Evolutionary conservation across 2,797 vertebrate genomes (phyloP).

Genomic region (Arremon brunneinucha): DNA sequence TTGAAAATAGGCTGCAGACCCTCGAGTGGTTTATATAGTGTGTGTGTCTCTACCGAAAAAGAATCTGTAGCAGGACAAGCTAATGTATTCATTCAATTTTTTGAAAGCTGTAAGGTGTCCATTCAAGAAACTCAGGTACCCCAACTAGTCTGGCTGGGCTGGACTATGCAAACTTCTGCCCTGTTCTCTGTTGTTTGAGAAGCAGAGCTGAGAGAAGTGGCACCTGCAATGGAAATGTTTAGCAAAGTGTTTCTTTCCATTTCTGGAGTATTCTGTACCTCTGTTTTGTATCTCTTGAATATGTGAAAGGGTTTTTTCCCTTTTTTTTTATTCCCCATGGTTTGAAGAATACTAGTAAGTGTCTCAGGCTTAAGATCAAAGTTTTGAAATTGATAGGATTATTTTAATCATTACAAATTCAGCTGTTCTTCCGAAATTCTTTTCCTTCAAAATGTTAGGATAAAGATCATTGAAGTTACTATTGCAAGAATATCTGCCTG

Average conservation of each 20-base stretch:
- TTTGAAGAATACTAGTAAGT: neutral
- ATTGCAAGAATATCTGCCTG: neutral
- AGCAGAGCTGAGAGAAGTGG: neutral
- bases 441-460: neutral
- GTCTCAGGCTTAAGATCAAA: neutral
- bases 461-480: neutral
- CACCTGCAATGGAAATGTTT: neutral
- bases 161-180: neutral
- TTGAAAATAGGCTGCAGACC: neutral
- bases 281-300: neutral
- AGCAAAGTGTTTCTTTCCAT: neutral
- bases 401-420: neutral
- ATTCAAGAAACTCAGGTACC: neutral
- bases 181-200: neutral
- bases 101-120: neutral
- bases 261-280: neutral
- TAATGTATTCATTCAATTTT: neutral
- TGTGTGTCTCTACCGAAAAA: neutral
- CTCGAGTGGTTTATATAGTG: neutral
- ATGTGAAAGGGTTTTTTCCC: rapidly evolving
- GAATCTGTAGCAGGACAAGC: neutral
- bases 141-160: neutral
- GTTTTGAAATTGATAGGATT: neutral
- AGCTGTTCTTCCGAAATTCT: neutral
- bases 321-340: rapidly evolving